Evolutionary conservation across 64 coral and sea anemone genomes (phyloP), one percentile per base, ranked within the genome.

Genomic region (Orbicella faveolata): DNA sequence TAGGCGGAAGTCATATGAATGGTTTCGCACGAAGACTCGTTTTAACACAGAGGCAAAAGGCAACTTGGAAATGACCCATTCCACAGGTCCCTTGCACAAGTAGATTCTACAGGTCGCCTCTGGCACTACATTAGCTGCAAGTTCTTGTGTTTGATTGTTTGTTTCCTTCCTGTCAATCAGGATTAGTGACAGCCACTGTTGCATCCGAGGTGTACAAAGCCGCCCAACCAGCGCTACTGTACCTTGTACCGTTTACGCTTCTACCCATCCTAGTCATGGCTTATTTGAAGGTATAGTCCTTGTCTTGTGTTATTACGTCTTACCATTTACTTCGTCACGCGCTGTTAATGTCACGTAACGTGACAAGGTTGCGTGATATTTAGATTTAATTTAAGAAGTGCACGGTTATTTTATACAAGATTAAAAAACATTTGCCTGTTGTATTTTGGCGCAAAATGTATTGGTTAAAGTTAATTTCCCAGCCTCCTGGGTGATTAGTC

Each of bases 231-330:
- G 96, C 96, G 1, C 88, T 98, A 25, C 91, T 98, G 11, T 98
- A 95, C 67, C 86, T 98, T 21, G 96, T 98, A 44, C 96, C 96
- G 3, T 98, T 95, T 41, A 98, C 96, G 11, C 63, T 98, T 63
- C 73, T 98, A 69, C 96, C 96, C n/a, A 93, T 98, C 11, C 37
- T 98, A 87, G 64, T 98, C 63, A 98, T 98, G 94, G 96, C 93
- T 10, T 98, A 98, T 83, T 55, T 95, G n/a, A 98, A 98, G 94
- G 96, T 95, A 93, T 76, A 48, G 4, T 48, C 44, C 7, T 48
- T 48, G 44, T 48, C 44, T 48, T 48, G 44, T 48, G 44, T 48
- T 12, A 53, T 4, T 53, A 15, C 12, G 15, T 59, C 55, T 48
- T 48, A 48, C 55, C 55, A 14, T 59, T 59, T 59, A 6, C 55